Evolutionary conservation across 1,140 invertebrate genomes (phyloP).

Genomic region (Acyrthosiphon pisum): DNA sequence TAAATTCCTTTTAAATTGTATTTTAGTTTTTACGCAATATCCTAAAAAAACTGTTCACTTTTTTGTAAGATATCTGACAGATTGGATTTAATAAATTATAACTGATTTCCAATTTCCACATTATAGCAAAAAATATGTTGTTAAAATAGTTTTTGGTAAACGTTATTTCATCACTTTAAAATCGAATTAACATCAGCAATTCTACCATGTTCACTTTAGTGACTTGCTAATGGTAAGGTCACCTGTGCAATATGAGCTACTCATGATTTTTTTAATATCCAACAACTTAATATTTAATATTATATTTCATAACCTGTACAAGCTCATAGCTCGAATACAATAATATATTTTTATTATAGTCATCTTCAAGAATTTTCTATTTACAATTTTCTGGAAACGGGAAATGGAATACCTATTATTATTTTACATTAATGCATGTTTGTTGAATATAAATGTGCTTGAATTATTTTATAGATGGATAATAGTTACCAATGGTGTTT

Average conservation of each 20-base stretch:
- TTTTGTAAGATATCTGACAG: not conserved
- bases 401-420: not conserved
- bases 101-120: not conserved
- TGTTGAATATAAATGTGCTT: not conserved
- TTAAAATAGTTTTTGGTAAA: not conserved
- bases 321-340: not conserved
- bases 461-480: conserved; percentile 13
- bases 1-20: not conserved
- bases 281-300: not conserved
- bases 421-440: not conserved
- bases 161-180: not conserved
- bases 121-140: not conserved
- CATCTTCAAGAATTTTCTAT: not conserved
- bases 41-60: not conserved
- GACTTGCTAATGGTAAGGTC: not conserved
- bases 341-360: not conserved
- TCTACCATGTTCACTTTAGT: not conserved
- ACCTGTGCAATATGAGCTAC: not conserved
- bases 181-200: not conserved
- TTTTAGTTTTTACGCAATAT: not conserved
- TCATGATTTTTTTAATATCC: not conserved
- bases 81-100: not conserved
- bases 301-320: not conserved
- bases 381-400: not conserved
- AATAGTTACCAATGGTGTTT: not conserved